Percentiles rank a stretch among this genome's conserved stretches.
Evolutionary conservation across 2,888 invertebrate genomes (phyloP).

Genomic region (Cheilosia impressa): DNA sequence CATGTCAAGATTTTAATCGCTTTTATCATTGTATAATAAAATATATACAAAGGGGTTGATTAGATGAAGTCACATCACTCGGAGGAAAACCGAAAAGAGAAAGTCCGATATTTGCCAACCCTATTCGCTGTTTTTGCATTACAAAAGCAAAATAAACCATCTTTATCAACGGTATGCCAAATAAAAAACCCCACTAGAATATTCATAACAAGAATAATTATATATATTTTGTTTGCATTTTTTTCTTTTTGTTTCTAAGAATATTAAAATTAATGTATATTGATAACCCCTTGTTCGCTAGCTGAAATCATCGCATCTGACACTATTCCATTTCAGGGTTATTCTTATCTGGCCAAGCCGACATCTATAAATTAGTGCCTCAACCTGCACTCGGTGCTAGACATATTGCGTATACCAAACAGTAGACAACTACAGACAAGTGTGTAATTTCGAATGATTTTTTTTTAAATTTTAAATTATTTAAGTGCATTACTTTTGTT

Average conservation of each 20-base stretch:
- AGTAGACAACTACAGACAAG: slow-evolving; percentile 29
- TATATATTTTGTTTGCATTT: not conserved
- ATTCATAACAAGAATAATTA: not conserved
- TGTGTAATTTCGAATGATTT: slow-evolving; percentile 2
- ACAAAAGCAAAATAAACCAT: not conserved
- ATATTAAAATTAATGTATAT: not conserved
- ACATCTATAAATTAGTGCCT: slow-evolving; percentile 27
- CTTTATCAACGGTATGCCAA: not conserved
- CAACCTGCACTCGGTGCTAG: slow-evolving; percentile 33
- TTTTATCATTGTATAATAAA: no score
- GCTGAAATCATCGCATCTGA: slow-evolving; percentile 9
- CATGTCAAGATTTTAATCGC: no score
- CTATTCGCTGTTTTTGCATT: not conserved
- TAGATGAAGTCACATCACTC: no score
- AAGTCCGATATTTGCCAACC: not conserved
- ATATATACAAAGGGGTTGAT: no score
- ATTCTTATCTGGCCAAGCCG: slow-evolving; percentile 16
- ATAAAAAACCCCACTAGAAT: not conserved
- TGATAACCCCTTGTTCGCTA: slow-evolving; percentile 35
- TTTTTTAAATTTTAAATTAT: not conserved
- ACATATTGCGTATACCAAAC: slow-evolving; percentile 1
- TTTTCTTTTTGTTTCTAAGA: slow-evolving; percentile 6
- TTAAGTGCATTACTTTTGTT: slow-evolving; percentile 20
- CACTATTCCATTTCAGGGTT: not conserved
- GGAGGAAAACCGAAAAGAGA: no score